These are phyloP conservation scores for Phaenicophaeus curvirostris DNA, from an alignment of 2,797 vertebrate species.

Conservation along the genomic window DNA sequence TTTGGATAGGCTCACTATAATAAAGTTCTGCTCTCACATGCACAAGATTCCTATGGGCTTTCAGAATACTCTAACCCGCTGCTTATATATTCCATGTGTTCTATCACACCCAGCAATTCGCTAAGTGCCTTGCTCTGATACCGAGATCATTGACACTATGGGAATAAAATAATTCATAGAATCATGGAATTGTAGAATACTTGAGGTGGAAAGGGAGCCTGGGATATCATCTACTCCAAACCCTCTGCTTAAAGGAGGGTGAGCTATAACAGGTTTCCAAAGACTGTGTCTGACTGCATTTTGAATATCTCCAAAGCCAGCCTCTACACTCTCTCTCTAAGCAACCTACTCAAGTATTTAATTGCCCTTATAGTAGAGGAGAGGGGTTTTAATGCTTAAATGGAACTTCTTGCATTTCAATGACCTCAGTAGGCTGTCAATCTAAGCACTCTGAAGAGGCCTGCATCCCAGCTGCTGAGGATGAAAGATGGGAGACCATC, in stretches of 20 bases:
- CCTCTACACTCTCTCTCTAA: not conserved
- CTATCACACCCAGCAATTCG: not conserved
- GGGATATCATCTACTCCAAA: not conserved
- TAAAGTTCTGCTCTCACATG: not conserved
- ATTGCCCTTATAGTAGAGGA: not conserved
- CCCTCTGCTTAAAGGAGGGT: not conserved
- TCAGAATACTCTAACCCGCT: not conserved
- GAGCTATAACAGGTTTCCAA: not conserved
- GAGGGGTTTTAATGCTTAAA: not conserved
- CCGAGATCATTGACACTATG: slow-evolving; percentile 4
- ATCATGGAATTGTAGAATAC: not conserved
- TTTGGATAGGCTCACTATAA: not conserved
- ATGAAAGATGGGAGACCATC: not conserved
- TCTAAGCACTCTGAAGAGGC: not conserved
- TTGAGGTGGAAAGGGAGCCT: not conserved
- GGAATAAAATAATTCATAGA: slow-evolving; percentile 33
- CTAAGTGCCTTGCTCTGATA: not conserved
- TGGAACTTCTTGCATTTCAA: not conserved
- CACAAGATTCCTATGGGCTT: not conserved
- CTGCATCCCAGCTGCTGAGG: not conserved
- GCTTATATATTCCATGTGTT: not conserved
- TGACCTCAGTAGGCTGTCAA: not conserved
- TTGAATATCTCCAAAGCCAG: not conserved
- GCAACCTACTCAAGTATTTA: not conserved
- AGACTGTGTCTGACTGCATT: not conserved